These are phyloP conservation scores for Fregetta grallaria DNA, from an alignment of 2,113 vertebrate genomes.

Conservation along the genomic window DNA sequence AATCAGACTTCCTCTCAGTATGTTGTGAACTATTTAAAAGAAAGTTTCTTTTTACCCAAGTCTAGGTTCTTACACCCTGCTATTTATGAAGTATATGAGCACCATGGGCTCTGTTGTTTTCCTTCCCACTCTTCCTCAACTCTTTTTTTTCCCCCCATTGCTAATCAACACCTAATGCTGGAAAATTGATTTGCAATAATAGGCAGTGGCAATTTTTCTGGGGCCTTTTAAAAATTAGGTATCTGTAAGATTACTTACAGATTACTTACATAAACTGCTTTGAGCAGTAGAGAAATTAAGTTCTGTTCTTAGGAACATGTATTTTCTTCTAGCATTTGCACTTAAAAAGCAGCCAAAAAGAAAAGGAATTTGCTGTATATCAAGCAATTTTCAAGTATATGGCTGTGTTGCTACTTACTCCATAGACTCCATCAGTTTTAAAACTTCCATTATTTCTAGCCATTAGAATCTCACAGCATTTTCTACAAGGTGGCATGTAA, in stretches of 20 bases:
- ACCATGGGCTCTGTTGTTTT: background rate
- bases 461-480: background rate
- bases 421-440: background rate
- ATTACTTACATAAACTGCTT: background rate
- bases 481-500: background rate
- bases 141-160: too few species aligned
- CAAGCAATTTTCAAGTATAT: background rate
- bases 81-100: background rate
- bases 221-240: background rate
- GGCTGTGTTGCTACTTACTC: background rate
- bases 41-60: background rate
- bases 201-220: background rate
- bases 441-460: background rate
- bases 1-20: background rate
- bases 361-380: background rate
- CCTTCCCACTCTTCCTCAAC: background rate
- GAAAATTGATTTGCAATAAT: background rate
- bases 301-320: background rate
- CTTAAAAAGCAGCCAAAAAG: background rate
- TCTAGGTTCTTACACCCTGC: background rate
- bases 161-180: background rate
- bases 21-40: background rate
- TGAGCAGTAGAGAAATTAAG: background rate
- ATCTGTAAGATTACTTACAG: background rate
- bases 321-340: background rate